These are phyloP conservation scores for Melipona bicolor DNA, from an alignment of 2,888 invertebrate genomes.

Conservation along the genomic window DNA sequence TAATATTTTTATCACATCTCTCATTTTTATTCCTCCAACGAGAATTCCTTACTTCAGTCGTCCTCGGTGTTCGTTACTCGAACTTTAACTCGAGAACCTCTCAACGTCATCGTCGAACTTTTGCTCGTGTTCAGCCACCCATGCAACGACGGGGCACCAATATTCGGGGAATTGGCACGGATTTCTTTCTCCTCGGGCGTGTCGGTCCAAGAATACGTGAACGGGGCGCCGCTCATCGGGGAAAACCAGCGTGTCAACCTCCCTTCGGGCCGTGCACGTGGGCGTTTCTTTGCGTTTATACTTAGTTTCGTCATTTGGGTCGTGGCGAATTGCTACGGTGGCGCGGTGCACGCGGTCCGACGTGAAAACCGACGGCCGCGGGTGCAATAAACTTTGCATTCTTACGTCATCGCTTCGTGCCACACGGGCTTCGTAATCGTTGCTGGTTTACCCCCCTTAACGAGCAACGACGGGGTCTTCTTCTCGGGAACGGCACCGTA, in stretches of 20 bases:
- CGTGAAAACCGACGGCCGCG: slow-evolving; percentile 31
- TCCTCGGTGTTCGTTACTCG: no score
- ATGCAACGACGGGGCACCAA: background rate
- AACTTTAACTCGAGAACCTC: no score
- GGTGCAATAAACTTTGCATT: slow-evolving; percentile 58
- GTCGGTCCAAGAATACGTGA: slow-evolving; percentile 64
- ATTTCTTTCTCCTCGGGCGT: slow-evolving; percentile 54
- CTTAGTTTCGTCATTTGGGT: slow-evolving; percentile 71
- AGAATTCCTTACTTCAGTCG: no score
- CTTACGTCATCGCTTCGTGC: slow-evolving; percentile 45
- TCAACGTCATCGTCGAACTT: no score
- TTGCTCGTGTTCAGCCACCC: no score
- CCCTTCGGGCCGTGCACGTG: slow-evolving; percentile 58
- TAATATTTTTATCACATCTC: no score
- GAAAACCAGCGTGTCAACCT: slow-evolving; percentile 72
- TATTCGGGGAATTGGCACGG: slow-evolving; percentile 57
- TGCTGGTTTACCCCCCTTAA: slow-evolving; percentile 27
- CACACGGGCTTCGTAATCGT: slow-evolving; percentile 25
- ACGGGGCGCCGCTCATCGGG: slow-evolving; percentile 53
- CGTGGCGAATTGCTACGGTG: slow-evolving; percentile 62
- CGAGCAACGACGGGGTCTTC: slow-evolving; percentile 1
- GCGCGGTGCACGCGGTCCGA: slow-evolving; percentile 22
- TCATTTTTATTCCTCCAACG: no score
- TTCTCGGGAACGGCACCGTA: background rate
- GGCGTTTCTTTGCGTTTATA: slow-evolving; percentile 69